Percentiles rank a stretch among this genome's conserved stretches.
These are phyloP conservation scores for Carettochelys insculpta DNA, from an alignment of 2,113 vertebrate genomes.

Conservation along the genomic window DNA sequence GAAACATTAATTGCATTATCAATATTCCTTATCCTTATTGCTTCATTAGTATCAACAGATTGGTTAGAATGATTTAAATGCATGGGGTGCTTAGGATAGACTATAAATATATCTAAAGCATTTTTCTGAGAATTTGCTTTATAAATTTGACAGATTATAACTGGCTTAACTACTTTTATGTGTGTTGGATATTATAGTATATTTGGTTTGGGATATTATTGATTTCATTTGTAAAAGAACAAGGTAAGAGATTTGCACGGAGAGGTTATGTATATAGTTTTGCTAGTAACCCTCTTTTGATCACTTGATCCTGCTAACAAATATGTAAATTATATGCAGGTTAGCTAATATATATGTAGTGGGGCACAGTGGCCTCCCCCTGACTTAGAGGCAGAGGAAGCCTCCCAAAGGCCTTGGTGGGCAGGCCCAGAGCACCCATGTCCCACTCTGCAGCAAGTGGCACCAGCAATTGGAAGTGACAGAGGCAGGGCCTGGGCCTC, in stretches of 20 bases:
- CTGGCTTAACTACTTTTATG: constrained; percentile 6
- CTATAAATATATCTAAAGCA: neutral
- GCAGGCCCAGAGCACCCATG: no score
- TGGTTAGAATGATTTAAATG: constrained; percentile 44
- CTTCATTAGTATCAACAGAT: constrained; percentile 12
- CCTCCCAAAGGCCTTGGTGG: no score
- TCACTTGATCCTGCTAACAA: neutral
- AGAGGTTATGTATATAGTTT: neutral
- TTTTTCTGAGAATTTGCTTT: neutral
- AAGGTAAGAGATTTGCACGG: neutral
- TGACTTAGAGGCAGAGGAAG: no score
- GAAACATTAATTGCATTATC: constrained; percentile 39
- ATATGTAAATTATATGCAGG: constrained; percentile 22
- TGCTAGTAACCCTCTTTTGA: neutral
- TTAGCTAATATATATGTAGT: neutral
- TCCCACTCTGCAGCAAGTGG: no score
- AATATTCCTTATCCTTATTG: neutral
- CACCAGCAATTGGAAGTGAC: no score
- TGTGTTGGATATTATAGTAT: neutral
- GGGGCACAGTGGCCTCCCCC: no score
- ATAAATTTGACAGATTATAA: constrained; percentile 20
- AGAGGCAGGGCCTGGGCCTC: no score
- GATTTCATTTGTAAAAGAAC: constrained; percentile 22
- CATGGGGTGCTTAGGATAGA: neutral
- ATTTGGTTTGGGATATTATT: neutral